A percentile compares a stretch with the other conserved stretches of the same genome.
Evolutionary conservation across 2,113 vertebrate genomes (phyloP).

Genomic region (Tychaedon coryphoeus): DNA sequence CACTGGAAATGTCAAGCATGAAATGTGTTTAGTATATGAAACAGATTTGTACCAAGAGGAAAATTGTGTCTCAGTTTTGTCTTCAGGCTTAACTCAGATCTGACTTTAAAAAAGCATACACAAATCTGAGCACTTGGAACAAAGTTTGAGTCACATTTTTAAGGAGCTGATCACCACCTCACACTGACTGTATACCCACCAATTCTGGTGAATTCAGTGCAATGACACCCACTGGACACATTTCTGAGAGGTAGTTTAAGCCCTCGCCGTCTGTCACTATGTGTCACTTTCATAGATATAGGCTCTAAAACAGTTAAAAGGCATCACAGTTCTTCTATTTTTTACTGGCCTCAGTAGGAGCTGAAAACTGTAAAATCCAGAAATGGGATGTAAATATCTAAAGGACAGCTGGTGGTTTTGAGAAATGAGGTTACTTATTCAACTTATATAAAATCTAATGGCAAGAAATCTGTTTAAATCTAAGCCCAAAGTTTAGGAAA

Average conservation of each 20-base stretch:
- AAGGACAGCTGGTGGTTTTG: background rate
- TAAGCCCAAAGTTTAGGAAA: background rate
- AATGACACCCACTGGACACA: background rate
- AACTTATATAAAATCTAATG: background rate
- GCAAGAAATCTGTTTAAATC: background rate
- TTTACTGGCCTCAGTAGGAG: background rate
- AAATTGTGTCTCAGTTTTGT: background rate
- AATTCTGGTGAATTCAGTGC: background rate
- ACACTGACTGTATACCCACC: background rate
- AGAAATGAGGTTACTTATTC: background rate
- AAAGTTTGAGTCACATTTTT: background rate
- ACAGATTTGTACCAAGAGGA: background rate
- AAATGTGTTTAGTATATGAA: conserved; percentile 1
- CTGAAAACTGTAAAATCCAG: background rate
- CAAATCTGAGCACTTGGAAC: background rate
- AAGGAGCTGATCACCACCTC: background rate
- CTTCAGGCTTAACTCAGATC: background rate
- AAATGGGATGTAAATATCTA: background rate
- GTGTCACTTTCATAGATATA: background rate
- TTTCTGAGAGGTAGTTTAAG: background rate
- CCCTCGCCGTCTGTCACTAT: background rate
- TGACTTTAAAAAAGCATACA: background rate
- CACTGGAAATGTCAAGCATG: conserved; percentile 46
- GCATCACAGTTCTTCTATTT: background rate
- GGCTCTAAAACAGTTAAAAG: background rate